phyloP scores from a whole-genome alignment of 2,888 invertebrate genomes.

The Julus scandinavius region DNA sequence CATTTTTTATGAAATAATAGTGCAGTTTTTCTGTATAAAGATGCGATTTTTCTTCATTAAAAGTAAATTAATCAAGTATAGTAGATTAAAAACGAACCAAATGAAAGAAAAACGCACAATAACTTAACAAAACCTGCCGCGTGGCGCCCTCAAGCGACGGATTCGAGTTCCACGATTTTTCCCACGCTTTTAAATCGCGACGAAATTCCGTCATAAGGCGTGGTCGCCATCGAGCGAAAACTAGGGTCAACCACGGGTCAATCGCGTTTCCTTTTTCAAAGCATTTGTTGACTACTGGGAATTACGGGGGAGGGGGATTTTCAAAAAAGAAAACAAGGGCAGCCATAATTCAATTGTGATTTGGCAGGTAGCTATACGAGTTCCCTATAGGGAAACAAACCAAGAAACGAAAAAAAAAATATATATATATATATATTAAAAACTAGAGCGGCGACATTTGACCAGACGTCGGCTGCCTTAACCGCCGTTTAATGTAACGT shows the following conservation, averaged over 20 bases:
- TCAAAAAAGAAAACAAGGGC: background rate
- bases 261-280: background rate
- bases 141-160: background rate
- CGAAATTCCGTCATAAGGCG: background rate
- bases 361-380: background rate
- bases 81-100: no score
- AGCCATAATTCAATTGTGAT: background rate
- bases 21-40: no score
- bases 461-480: constrained; percentile 27
- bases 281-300: background rate
- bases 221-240: background rate
- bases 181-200: background rate
- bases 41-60: no score
- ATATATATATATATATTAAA: background rate
- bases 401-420: background rate
- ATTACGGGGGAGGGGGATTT: background rate
- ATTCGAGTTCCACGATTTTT: background rate
- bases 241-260: background rate
- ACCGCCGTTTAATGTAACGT: constrained; percentile 4
- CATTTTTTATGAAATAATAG: no score
- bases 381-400: background rate
- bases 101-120: no score
- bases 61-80: no score
- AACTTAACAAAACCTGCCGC: background rate
- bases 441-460: constrained; percentile 17